Evolutionary conservation across 1,140 invertebrate genomes (phyloP), one percentile per base, ranked within the genome.

Genomic region (Euwallacea similis): DNA sequence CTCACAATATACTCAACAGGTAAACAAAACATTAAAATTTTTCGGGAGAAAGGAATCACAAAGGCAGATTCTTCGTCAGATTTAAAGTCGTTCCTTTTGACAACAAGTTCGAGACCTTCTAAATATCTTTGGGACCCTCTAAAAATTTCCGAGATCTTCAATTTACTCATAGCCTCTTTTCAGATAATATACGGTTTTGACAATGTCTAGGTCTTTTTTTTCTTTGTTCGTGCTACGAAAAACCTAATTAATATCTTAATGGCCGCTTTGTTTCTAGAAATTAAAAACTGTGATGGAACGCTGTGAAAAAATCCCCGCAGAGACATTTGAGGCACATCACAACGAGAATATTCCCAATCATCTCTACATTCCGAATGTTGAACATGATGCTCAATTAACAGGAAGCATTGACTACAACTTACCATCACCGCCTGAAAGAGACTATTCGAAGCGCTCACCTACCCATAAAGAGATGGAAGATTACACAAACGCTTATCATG

Each of bases 241-340:
- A 33, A 33, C 4, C 21, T 1, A 33, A 33, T 4, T 33, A 33
- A 33, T 4, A 33, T 33, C 21, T 33, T 33, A 33, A 33, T 4
- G 21, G 21, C 4, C 21, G 21, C 21, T 33, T 64, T 64, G 0
- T 65, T 83, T 82, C 61, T 83, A 90, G 86, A 81, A 82, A 76
- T 79, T 91, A 74, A 90, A 90, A 79, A 90, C 90, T 74, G 89
- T 91, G 69, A 88, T 91, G 87, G 89, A 92, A 80, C 85, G 88
- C 73, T 89, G 88, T 78, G 90, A 91, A 81, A 89, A 90, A 79
- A 90, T 90, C 71, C 86, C 87, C 9, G 84, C 85, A 3, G 88
- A 90, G 75, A 84, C 84, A 71, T 89, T 85, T 81, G 86, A 88
- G 76, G 84, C 85, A 10, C 83, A 33, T 33, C 21, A 77, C 63